Evolutionary conservation across 2,888 invertebrate species (phyloP).

Genomic region (Mimachlamys varia): DNA sequence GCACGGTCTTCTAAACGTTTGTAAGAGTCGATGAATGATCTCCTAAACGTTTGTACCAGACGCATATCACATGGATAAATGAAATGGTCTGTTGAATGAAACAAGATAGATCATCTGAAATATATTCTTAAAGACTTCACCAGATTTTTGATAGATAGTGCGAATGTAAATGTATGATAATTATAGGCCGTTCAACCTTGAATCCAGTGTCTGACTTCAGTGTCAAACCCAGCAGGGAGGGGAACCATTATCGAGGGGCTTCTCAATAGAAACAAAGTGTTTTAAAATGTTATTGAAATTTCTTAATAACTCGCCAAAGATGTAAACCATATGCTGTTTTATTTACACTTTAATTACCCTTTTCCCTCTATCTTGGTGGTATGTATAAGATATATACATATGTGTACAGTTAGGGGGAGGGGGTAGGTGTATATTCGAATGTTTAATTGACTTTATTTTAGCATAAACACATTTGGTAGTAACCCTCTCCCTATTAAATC

Average conservation of each 20-base stretch:
- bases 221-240: background rate
- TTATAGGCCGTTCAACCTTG: background rate
- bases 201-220: background rate
- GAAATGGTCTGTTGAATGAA: slow-evolving; percentile 8
- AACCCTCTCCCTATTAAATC: too few species aligned
- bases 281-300: slow-evolving; percentile 20
- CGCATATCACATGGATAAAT: background rate
- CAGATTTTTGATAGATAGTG: background rate
- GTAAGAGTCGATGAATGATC: background rate
- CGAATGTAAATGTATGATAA: background rate
- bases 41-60: background rate
- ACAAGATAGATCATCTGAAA: background rate
- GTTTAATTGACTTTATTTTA: background rate
- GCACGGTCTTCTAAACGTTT: slow-evolving; percentile 10
- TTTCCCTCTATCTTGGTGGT: background rate
- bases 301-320: background rate
- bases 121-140: background rate
- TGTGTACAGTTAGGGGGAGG: background rate
- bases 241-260: background rate
- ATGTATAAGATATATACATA: background rate
- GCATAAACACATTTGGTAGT: background rate
- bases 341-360: background rate
- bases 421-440: background rate
- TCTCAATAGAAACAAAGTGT: background rate
- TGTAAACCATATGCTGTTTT: background rate